Evolutionary conservation across 1,140 invertebrate species (phyloP), one percentile per base, ranked within the genome.

Genomic region (Mactra quadrangularis): DNA sequence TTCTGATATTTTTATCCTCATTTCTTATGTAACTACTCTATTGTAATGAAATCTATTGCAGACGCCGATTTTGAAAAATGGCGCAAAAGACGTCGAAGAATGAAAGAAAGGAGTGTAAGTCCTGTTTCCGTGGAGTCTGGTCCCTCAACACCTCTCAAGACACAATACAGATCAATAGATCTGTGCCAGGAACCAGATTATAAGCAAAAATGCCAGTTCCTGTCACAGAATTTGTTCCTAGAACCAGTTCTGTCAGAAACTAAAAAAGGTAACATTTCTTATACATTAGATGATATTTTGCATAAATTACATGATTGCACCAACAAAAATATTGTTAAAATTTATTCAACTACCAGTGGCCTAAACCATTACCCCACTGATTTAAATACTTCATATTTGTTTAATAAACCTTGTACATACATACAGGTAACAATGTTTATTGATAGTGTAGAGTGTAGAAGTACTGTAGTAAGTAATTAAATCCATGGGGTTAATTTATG

Each of bases 31-130:
- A n/a, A n/a, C n/a, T n/a, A n/a, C n/a, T n/a, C n/a, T n/a, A n/a
- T n/a, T n/a, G n/a, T n/a, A n/a, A n/a, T n/a, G n/a, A n/a, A n/a
- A n/a, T n/a, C n/a, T 53, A 62, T 66, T 82, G 57, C 85, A 92
- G 91, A 92, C 50, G 66, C 89, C 13, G 87, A 89, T 60, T 87
- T 87, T 84, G 81, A 90, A 45, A 85, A 86, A 50, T 79, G 85
- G 35, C 62, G 89, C 1, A 88, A 88, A 38, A 85, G 90, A 13
- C 82, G 90, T n/a, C 66, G 85, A 13, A 60, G 86, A 76, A 77
- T 87, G 53, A 72, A 88, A 9, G 89, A 91, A 68, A 59, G 85
- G 0, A 91, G 90, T 74, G 66, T 90, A 9, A 91, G 90, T 64
- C 91, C 91, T 13, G 68, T 91, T 11, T 50, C 84, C 13, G 31